These are phyloP conservation scores for Benthosema pterotum DNA, from an alignment of 2,797 vertebrate species.

Conservation along the genomic window DNA sequence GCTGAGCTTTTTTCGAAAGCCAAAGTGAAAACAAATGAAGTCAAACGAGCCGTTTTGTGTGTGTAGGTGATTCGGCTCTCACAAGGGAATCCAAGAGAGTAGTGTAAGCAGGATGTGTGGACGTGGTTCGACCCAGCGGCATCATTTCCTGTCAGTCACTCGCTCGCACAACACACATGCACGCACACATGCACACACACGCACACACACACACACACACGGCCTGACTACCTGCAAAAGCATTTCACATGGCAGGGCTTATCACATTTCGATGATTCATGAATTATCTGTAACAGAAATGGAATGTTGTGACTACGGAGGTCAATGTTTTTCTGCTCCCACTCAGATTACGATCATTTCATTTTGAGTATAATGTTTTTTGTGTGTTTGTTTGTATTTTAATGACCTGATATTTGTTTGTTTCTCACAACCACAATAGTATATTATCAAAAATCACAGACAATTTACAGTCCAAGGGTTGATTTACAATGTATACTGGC, in stretches of 20 bases:
- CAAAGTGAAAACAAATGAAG: constrained; percentile 15
- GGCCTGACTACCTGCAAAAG: neutral
- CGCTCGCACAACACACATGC: neutral
- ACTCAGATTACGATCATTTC: too few species aligned
- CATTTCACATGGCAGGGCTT: neutral
- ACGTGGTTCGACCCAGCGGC: constrained; percentile 15
- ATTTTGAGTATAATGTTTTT: too few species aligned
- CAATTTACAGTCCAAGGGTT: too few species aligned
- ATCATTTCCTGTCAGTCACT: constrained; percentile 24
- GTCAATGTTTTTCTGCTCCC: too few species aligned
- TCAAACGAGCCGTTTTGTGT: neutral
- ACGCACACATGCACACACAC: constrained; percentile 3
- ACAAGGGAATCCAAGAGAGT: constrained; percentile 5
- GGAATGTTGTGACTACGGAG: neutral
- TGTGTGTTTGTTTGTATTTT: too few species aligned
- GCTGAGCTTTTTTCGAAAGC: constrained; percentile 16
- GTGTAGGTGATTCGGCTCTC: constrained; percentile 11
- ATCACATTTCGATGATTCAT: constrained; percentile 28
- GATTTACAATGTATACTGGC: too few species aligned
- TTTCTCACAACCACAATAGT: too few species aligned
- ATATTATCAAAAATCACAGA: too few species aligned
- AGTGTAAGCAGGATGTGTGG: constrained; percentile 22
- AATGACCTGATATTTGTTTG: too few species aligned
- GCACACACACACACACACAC: constrained; percentile 2
- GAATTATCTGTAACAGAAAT: neutral